Evolutionary conservation across 2,888 invertebrate genomes (phyloP).

Genomic region (Dryocosmus kuriphilus): DNA sequence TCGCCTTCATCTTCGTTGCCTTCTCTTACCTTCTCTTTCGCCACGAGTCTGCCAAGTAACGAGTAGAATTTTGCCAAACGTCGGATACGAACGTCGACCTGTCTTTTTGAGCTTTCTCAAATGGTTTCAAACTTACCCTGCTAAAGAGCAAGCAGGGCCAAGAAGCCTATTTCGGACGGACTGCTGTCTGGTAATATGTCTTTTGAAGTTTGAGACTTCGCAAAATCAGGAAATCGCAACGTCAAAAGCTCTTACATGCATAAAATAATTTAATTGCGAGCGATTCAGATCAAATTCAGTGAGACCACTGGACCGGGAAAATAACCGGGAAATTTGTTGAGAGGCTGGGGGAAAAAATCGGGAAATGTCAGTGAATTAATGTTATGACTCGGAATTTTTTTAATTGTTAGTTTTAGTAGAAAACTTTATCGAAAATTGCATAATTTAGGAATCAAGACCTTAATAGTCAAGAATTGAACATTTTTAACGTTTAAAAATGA

Average conservation of each 20-base stretch:
- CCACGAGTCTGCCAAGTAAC: constrained; percentile 39
- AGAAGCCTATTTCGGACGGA: constrained; percentile 16
- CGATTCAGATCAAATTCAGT: background rate
- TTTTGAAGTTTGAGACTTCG: background rate
- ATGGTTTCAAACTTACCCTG: constrained; percentile 33
- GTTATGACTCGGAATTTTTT: no score
- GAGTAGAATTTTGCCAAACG: constrained; percentile 26
- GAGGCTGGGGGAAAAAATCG: no score
- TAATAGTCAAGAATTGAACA: no score
- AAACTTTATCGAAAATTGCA: no score
- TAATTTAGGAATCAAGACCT: no score
- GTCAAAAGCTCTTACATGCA: background rate
- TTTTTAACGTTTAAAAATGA: no score
- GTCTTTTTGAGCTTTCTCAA: constrained; percentile 29
- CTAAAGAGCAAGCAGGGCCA: constrained; percentile 6
- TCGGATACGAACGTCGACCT: constrained; percentile 35
- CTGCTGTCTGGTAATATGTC: constrained; percentile 22
- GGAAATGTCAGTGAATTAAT: no score
- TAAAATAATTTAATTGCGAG: background rate
- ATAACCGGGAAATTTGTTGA: no score
- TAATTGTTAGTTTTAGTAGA: no score
- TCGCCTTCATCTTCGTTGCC: constrained; percentile 5
- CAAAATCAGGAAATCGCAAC: background rate
- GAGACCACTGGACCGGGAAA: no score
- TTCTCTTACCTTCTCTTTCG: constrained; percentile 15